Conservation (phyloP, 2,888 invertebrate genomes). For the Torymus texanus region DNA sequence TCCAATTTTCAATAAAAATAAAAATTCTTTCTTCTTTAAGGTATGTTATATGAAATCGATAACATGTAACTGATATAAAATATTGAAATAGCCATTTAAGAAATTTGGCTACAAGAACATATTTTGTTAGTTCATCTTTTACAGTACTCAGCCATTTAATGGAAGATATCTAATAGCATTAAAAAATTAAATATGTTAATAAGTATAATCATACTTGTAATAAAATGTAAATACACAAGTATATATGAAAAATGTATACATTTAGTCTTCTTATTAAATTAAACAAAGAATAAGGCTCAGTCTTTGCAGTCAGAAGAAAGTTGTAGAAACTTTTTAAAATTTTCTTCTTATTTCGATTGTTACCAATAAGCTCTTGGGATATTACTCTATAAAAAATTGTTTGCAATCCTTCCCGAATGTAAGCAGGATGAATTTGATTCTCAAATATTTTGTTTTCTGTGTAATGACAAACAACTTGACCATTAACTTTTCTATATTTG, state of each 20-base stretch:
- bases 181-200: neutral
- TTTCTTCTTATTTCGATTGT: slow-evolving; percentile 47
- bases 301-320: slow-evolving; percentile 40
- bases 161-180: slow-evolving; percentile 26
- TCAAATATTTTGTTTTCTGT: slow-evolving; percentile 32
- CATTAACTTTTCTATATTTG: slow-evolving; percentile 29
- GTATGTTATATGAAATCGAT: slow-evolving; percentile 14
- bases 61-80: slow-evolving; percentile 24
- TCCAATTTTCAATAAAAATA: slow-evolving; percentile 37
- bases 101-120: slow-evolving; percentile 40
- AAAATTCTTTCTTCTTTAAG: slow-evolving; percentile 38
- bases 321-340: slow-evolving; percentile 43
- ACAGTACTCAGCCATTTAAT: slow-evolving; percentile 24
- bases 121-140: neutral
- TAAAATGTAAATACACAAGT: neutral
- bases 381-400: slow-evolving; percentile 28
- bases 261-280: slow-evolving; percentile 29
- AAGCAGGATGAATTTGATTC: slow-evolving; percentile 27
- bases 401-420: slow-evolving; percentile 28
- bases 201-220: neutral
- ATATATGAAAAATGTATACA: slow-evolving; percentile 24
- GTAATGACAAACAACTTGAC: neutral
- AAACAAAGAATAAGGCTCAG: slow-evolving; percentile 22
- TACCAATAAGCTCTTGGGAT: slow-evolving; percentile 30
- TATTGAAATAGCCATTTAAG: slow-evolving; percentile 48